Conservation (phyloP, 2,888 invertebrate genomes). For the Mylabris sibirica region DNA sequence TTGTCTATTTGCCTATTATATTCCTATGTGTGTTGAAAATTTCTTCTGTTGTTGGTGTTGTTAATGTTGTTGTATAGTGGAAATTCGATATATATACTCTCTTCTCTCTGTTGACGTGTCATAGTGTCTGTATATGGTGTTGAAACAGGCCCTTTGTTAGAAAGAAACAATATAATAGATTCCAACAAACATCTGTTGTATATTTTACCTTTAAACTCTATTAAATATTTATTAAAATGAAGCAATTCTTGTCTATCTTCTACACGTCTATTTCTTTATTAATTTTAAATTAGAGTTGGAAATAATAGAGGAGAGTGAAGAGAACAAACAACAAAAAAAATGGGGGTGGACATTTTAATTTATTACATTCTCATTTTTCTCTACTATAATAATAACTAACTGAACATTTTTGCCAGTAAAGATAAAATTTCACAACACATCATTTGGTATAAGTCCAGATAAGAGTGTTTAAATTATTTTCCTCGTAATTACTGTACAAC, state of each 20-base stretch:
- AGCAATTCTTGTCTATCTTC: slow-evolving; percentile 21
- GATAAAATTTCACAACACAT: not conserved
- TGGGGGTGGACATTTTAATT: slow-evolving; percentile 9
- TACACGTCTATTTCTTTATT: slow-evolving; percentile 19
- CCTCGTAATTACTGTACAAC: not conserved
- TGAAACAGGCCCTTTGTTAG: slow-evolving; percentile 39
- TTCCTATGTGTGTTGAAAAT: not conserved
- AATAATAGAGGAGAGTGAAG: not conserved
- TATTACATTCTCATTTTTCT: slow-evolving; percentile 2
- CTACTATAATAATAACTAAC: not conserved
- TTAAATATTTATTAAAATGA: slow-evolving; percentile 18
- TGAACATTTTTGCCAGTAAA: not conserved
- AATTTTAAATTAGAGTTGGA: slow-evolving; percentile 16
- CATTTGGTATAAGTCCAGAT: not conserved
- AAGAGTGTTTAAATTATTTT: slow-evolving; percentile 7
- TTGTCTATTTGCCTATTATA: slow-evolving; percentile 7
- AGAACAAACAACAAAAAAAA: not conserved
- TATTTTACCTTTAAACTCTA: slow-evolving; percentile 19
- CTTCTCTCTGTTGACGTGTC: slow-evolving; percentile 27
- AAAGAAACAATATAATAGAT: slow-evolving; percentile 30
- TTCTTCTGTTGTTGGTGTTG: not conserved
- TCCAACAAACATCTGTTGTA: slow-evolving; percentile 40
- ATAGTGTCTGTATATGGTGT: slow-evolving; percentile 27
- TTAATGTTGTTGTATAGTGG: slow-evolving; percentile 24
- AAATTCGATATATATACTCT: slow-evolving; percentile 38